These are phyloP conservation scores for Drosophila trapezifrons DNA, from an alignment of 1,140 invertebrate genomes.

Conservation along the genomic window DNA sequence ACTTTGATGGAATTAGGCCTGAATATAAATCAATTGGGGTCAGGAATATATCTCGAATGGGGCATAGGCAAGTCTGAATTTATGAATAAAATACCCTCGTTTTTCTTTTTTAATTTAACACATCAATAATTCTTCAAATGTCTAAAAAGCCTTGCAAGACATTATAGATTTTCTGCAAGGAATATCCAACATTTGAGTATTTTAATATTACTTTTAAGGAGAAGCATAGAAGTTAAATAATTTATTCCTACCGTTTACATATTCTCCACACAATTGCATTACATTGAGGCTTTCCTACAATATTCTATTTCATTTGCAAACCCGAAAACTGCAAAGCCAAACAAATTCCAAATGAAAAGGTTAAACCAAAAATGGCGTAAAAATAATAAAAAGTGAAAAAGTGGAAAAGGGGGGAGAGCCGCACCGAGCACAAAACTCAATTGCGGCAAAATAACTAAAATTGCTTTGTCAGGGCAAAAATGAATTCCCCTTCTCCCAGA, in stretches of 20 bases:
- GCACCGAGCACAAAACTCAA: conserved; percentile 37
- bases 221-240: background rate
- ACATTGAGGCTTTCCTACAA: background rate
- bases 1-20: conserved; percentile 25
- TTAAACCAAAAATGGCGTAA: conserved; percentile 32
- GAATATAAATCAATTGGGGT: conserved; percentile 21
- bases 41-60: background rate
- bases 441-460: conserved; percentile 68
- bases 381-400: conserved; percentile 31
- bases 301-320: background rate
- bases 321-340: conserved; percentile 16
- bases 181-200: too few relatives aligned
- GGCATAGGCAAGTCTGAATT: background rate
- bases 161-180: too few relatives aligned
- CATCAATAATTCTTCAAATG: background rate
- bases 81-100: conserved; percentile 12
- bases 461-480: conserved; percentile 74
- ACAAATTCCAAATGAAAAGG: conserved; percentile 31
- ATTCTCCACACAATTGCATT: conserved; percentile 8
- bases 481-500: conserved; percentile 55
- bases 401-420: conserved; percentile 9
- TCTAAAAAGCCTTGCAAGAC: too few relatives aligned
- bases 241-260: background rate
- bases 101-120: conserved; percentile 2
- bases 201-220: too few relatives aligned